phyloP scores from a whole-genome alignment of 2,797 vertebrate species.

The Microctenopoma lineatum region DNA sequence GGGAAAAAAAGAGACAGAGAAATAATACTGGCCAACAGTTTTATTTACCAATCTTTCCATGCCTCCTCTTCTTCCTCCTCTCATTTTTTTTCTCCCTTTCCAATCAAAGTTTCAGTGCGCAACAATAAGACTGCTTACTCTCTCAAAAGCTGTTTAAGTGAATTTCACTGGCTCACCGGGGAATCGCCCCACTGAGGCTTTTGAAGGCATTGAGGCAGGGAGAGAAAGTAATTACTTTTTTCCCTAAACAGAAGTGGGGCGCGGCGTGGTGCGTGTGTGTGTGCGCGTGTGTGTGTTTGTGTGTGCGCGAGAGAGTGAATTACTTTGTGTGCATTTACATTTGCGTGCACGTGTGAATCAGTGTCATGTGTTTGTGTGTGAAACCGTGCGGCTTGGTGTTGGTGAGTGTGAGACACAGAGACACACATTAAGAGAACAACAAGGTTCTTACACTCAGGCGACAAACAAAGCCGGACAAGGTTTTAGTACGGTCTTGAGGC shows the following conservation, averaged over 20 bases:
- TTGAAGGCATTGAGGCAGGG: constrained; percentile 83
- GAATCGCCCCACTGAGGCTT: constrained; percentile 83
- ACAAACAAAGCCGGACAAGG: constrained; percentile 34
- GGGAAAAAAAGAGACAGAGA: constrained; percentile 32
- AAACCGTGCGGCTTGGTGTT: constrained; percentile 35
- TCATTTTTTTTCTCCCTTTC: constrained; percentile 68
- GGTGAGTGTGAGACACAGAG: constrained; percentile 33
- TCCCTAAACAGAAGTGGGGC: constrained; percentile 83
- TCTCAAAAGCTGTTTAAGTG: constrained; percentile 86
- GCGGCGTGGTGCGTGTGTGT: constrained; percentile 61
- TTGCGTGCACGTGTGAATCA: constrained; percentile 45
- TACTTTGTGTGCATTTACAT: constrained; percentile 43
- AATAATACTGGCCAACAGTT: constrained; percentile 71
- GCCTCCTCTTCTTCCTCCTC: constrained; percentile 50
- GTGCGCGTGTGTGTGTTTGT: constrained; percentile 36
- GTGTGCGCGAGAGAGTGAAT: constrained; percentile 52
- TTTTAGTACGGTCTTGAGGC: constrained; percentile 18
- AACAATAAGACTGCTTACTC: constrained; percentile 86
- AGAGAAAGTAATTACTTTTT: constrained; percentile 86
- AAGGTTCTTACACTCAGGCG: constrained; percentile 37
- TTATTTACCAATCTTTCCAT: constrained; percentile 75
- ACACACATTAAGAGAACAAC: constrained; percentile 33
- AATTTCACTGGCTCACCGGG: constrained; percentile 83
- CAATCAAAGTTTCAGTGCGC: constrained; percentile 81
- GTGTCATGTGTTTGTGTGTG: constrained; percentile 53